A percentile compares a stretch with the other conserved stretches of the same genome.
Evolutionary conservation across 2,888 invertebrate species (phyloP).

Genomic region (Leucoptera coffeella): DNA sequence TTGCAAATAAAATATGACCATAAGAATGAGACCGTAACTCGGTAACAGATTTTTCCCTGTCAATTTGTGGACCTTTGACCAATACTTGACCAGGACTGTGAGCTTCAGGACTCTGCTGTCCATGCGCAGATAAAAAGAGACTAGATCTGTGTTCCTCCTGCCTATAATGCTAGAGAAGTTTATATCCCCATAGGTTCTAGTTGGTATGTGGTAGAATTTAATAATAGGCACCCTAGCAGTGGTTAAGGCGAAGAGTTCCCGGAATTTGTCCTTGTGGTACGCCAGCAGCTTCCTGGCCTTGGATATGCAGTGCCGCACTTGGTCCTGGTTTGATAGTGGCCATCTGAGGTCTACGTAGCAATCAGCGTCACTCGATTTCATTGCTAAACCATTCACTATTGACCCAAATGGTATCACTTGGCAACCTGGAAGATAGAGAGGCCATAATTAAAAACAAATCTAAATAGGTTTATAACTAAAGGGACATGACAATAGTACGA

Average conservation of each 20-base stretch:
- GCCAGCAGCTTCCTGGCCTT: conserved; percentile 24
- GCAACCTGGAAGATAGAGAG: conserved; percentile 20
- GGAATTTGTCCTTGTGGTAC: conserved; percentile 24
- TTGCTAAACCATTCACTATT: conserved; percentile 62
- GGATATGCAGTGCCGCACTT: neutral
- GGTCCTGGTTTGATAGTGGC: neutral
- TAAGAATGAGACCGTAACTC: conserved; percentile 60
- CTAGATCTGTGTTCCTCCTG: conserved; percentile 60
- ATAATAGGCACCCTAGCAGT: conserved; percentile 71
- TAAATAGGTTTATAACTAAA: no score
- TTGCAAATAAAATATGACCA: conserved; percentile 69
- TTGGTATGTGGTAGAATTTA: conserved; percentile 58
- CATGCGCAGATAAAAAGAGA: conserved; percentile 47
- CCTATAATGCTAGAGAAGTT: conserved; percentile 64
- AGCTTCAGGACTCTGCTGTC: conserved; percentile 53
- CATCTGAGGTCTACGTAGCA: conserved; percentile 54
- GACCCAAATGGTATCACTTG: conserved; percentile 63
- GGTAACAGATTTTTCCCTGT: conserved; percentile 52
- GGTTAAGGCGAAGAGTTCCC: conserved; percentile 54
- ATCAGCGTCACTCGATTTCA: conserved; percentile 68
- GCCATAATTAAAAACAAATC: neutral
- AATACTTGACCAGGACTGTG: conserved; percentile 66
- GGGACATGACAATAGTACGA: no score
- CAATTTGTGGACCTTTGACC: conserved; percentile 60
- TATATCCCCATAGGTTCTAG: conserved; percentile 61